Conservation (phyloP, 2,113 vertebrate species). For the Coptodon rendalli region DNA sequence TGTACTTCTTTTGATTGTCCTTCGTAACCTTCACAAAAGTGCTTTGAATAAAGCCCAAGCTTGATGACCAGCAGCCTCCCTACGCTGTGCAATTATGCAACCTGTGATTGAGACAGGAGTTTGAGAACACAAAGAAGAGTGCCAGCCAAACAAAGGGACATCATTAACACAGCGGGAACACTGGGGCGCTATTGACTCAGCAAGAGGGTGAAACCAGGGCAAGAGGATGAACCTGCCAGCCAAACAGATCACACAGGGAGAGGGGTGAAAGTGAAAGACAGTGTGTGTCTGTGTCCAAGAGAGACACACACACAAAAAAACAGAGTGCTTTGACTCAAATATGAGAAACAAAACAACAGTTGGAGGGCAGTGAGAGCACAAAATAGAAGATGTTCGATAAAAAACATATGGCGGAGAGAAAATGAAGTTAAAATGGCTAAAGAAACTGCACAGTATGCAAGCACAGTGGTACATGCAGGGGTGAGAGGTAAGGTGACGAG, state of each 20-base stretch:
- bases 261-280: neutral
- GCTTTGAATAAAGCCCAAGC: neutral
- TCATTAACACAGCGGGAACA: slow-evolving; percentile 47
- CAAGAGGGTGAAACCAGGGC: slow-evolving; percentile 32
- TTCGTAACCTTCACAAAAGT: neutral
- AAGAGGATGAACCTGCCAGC: slow-evolving; percentile 24
- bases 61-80: neutral
- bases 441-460: neutral
- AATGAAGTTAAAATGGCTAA: neutral
- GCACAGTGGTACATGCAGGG: neutral
- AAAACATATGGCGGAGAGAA: neutral
- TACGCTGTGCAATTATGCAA: slow-evolving; percentile 24
- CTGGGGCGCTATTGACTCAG: slow-evolving; percentile 41
- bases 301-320: neutral
- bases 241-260: neutral
- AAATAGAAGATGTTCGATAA: neutral
- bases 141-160: slow-evolving; percentile 46
- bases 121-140: slow-evolving; percentile 38
- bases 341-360: neutral
- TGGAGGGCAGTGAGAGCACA: neutral
- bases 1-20: neutral
- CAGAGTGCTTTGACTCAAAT: neutral
- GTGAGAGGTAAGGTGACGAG: neutral
- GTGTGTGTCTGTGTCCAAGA: neutral
- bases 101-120: slow-evolving; percentile 36